Conservation (phyloP, 2,113 vertebrate genomes). For the Marmota flaviventris region DNA sequence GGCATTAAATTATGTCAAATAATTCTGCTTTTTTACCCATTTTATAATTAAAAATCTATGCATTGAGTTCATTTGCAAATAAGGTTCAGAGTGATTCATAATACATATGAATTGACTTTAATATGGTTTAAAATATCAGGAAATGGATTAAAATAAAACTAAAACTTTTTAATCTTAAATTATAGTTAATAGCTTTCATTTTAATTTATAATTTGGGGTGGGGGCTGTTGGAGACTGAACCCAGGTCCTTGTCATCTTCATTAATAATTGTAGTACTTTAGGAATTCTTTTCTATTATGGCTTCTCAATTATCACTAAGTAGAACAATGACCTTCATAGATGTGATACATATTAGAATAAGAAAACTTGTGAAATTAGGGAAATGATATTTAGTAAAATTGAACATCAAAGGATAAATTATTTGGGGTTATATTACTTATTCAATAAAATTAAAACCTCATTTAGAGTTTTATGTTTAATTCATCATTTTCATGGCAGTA, state of each 20-base stretch:
- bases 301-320: slow-evolving; percentile 40
- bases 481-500: slow-evolving; percentile 24
- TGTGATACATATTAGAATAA: not conserved
- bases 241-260: not conserved
- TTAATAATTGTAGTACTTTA: not conserved
- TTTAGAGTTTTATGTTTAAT: slow-evolving; percentile 30
- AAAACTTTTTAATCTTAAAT: not conserved
- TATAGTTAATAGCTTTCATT: not conserved
- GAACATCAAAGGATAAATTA: slow-evolving; percentile 13
- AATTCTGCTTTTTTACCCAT: not conserved
- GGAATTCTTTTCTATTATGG: not conserved
- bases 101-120: not conserved
- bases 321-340: not conserved
- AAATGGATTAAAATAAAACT: slow-evolving; percentile 47
- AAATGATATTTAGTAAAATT: not conserved
- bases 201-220: not conserved
- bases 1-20: slow-evolving; percentile 27
- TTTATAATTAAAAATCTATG: slow-evolving; percentile 22
- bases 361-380: not conserved
- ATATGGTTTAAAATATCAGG: not conserved
- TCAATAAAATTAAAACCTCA: not conserved
- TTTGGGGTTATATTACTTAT: not conserved
- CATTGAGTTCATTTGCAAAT: not conserved
- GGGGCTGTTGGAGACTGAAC: not conserved
- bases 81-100: not conserved